These are phyloP conservation scores for Cephus pygmeus DNA, from an alignment of 2,888 invertebrate genomes.

Conservation along the genomic window DNA sequence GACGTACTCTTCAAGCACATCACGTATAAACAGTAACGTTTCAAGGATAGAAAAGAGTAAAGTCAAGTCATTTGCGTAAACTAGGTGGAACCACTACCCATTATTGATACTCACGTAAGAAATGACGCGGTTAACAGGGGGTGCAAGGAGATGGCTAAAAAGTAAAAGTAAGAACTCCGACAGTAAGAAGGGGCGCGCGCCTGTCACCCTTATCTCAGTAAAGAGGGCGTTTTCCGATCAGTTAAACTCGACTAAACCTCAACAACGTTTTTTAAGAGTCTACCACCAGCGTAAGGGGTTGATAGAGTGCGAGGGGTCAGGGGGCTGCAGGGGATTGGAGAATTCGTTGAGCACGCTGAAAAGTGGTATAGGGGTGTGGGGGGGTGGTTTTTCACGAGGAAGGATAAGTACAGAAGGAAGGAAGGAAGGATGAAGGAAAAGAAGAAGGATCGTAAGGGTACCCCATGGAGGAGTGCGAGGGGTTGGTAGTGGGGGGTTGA, in stretches of 20 bases:
- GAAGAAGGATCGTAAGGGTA: conserved; percentile 14
- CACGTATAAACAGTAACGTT: neutral
- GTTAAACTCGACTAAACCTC: conserved; percentile 53
- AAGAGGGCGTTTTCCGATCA: conserved; percentile 58
- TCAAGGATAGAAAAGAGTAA: neutral
- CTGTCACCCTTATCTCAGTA: conserved; percentile 46
- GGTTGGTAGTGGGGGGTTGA: conserved; percentile 25
- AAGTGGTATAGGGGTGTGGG: conserved; percentile 43
- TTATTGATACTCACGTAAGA: neutral
- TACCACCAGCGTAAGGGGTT: neutral
- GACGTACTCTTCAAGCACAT: neutral
- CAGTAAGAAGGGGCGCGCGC: conserved; percentile 29
- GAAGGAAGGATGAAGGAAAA: conserved; percentile 24
- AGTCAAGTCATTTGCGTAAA: no score
- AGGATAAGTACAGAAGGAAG: conserved; percentile 65
- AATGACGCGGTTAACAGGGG: neutral
- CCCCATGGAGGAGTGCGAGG: neutral
- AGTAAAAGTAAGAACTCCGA: neutral
- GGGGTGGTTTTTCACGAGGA: conserved; percentile 65
- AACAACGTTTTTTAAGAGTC: conserved; percentile 44
- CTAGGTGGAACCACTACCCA: no score
- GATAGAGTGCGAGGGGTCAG: conserved; percentile 8
- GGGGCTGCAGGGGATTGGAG: neutral
- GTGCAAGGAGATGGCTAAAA: neutral
- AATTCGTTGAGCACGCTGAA: conserved; percentile 13